Base-by-base conservation (phyloP, 2,797 vertebrate genomes). In the Etheostoma perlongum region DNA sequence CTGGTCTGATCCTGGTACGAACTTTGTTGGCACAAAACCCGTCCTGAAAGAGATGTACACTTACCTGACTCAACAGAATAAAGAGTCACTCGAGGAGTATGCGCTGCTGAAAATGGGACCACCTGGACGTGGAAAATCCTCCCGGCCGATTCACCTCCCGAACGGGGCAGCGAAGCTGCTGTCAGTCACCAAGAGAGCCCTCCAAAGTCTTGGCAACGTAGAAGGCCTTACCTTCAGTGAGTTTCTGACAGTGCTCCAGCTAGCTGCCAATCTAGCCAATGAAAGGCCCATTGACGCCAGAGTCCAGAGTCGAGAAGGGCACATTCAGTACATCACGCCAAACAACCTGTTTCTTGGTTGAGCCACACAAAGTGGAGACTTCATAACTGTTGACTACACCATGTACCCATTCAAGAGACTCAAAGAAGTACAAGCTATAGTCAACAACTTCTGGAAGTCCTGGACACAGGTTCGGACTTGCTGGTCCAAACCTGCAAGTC, bases 201-300 rank as follows among this genome's bases (percentile, higher is more conserved):
- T 27, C 27, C 27, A 27, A 27, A 27, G 27, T 27, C 4, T 27
- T 27, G 27, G 27, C 27, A 27, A 27, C 4, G 27, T 27, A 27
- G 48, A 15, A 18, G n/a, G 25, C 33, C 68, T 66, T 19, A 47
- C 15, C 6, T 72, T 16, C 54, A 51, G 47, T 7, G 75, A 78
- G 27, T 70, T 77, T 8, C 67, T 15, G 18, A 52, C 61, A 6
- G 19, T 16, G 1, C 53, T 66, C 14, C 13, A 64, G 9, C 16
- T 78, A 4, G 67, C 75, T 2, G 60, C 76, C 5, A 72, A 71
- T 46, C 67, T 78, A 0, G 61, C 60, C 10, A 78, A 78, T 4
- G 60, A 78, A 2, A 19, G 72, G 2, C 59, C 60, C 1, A 55
- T 73, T 18, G 59, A 66, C 5, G 72, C 72, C 1, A 67, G 64